Evolutionary conservation across 1,140 invertebrate genomes (phyloP), one percentile per base, ranked within the genome.

Genomic region (Dendroctonus ponderosae): DNA sequence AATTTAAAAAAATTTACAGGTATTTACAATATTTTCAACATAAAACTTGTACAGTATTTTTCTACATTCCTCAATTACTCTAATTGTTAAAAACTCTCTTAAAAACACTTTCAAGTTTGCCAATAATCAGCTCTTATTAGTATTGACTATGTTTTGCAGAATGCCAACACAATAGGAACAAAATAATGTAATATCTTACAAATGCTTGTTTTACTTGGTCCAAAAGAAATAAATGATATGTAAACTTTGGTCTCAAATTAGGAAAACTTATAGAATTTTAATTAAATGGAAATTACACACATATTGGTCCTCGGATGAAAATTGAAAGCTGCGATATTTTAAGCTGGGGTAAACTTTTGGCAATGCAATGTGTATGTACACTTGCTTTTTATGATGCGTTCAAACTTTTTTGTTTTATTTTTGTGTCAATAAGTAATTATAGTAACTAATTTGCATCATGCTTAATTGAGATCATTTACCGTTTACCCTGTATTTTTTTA

Each of bases 51-150:
- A 66, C 64, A 66, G 57, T 66, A 66, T 65, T 66, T 66, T 66
- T 59, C 64, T 66, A 66, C 64, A 60, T 60, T 64, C 53, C 49
- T 64, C 42, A 48, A 38, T 64, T 64, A 56, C 6, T 57, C 62
- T 57, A 64, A 42, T 52, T 41, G 57, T 57, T 63, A 54, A 54
- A 63, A 63, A 46, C 8, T 51, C 58, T 65, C 12, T 49, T 54
- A 41, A 51, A 59, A 59, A 48, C 38, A 15, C 12, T 50, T 39
- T 44, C 46, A 73, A 75, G 72, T 73, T 71, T 76, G 75, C 75
- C 75, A 76, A 76, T 76, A 76, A 76, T 76, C 67, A 71, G 52
- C 66, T 71, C 57, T 54, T 37, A 59, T 69, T 66, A 63, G 68
- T 68, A 62, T 71, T 64, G 53, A 68, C 64, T 59, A 64, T 60